Conservation (phyloP, 2,797 vertebrate species). For the Muscicapa comitata region DNA sequence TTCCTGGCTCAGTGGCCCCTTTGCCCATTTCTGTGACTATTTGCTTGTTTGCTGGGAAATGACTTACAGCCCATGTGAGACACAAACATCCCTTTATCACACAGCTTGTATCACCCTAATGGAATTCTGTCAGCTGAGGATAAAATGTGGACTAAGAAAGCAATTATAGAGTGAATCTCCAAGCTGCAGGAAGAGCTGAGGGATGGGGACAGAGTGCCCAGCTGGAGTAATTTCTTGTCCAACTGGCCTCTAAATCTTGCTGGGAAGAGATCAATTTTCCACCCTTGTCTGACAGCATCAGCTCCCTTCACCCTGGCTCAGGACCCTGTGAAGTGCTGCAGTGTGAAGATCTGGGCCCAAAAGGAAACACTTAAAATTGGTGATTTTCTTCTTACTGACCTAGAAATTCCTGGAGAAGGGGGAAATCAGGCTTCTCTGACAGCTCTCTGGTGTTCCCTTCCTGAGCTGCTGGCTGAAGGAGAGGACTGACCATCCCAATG, state of each 20-base stretch:
- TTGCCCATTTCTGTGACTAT: slow-evolving; percentile 16
- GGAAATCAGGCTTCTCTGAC: neutral
- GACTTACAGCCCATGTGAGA: slow-evolving; percentile 45
- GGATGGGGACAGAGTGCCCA: slow-evolving; percentile 22
- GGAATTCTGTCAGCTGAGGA: slow-evolving; percentile 58
- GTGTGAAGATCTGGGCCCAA: neutral
- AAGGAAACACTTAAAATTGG: neutral
- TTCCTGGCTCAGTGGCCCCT: neutral
- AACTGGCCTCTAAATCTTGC: slow-evolving; percentile 23
- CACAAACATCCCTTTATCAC: slow-evolving; percentile 65
- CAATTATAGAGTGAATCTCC: slow-evolving; percentile 44
- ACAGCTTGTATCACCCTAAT: slow-evolving; percentile 63
- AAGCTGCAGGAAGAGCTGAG: neutral
- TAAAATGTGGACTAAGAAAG: slow-evolving; percentile 54
- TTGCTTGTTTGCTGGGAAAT: slow-evolving; percentile 53
- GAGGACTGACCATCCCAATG: neutral
- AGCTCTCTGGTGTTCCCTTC: neutral
- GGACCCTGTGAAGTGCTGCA: neutral
- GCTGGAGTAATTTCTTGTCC: slow-evolving; percentile 35
- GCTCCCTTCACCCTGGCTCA: neutral
- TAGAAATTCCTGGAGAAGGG: neutral
- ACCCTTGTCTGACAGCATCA: slow-evolving; percentile 1
- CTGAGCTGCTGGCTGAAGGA: neutral
- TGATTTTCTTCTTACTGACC: neutral
- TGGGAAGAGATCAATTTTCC: slow-evolving; percentile 18